Conservation (phyloP, 1,140 invertebrate species). For the Carposina sasakii region DNA sequence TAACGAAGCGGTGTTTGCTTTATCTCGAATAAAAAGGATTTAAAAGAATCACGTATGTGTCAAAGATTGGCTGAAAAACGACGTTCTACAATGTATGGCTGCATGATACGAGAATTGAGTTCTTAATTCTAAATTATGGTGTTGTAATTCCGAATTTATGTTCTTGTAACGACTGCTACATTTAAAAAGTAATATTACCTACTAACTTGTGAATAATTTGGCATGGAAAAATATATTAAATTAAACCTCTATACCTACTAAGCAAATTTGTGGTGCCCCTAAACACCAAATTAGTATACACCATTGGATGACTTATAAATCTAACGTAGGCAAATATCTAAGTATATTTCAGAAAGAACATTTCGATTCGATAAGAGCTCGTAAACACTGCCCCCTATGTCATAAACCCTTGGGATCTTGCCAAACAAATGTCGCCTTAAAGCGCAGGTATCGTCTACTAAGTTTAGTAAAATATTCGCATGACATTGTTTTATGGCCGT, state of each 20-base stretch:
- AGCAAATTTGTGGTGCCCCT: slow-evolving; percentile 1
- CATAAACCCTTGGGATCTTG: slow-evolving; percentile 47
- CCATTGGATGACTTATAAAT: too few species aligned
- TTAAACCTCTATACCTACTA: not conserved
- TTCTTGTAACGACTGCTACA: not conserved
- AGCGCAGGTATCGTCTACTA: not conserved
- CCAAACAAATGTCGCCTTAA: slow-evolving; percentile 43
- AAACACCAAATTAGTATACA: too few species aligned
- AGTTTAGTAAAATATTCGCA: slow-evolving; percentile 36
- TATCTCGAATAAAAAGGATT: slow-evolving; percentile 66
- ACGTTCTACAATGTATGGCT: too few species aligned
- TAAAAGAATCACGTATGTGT: too few species aligned
- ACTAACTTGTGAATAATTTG: not conserved
- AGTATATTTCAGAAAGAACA: slow-evolving; percentile 41
- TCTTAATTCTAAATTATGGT: too few species aligned
- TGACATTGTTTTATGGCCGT: slow-evolving; percentile 58
- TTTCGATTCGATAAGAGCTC: slow-evolving; percentile 63
- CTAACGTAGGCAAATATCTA: too few species aligned
- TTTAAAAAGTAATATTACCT: not conserved
- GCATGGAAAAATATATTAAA: not conserved
- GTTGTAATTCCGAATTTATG: too few species aligned
- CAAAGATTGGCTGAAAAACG: too few species aligned
- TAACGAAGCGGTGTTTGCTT: slow-evolving; percentile 64
- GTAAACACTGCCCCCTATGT: slow-evolving; percentile 55
- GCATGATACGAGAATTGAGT: too few species aligned